Conservation (phyloP, 2,113 vertebrate species). For the Phalacrocorax brasilianus region DNA sequence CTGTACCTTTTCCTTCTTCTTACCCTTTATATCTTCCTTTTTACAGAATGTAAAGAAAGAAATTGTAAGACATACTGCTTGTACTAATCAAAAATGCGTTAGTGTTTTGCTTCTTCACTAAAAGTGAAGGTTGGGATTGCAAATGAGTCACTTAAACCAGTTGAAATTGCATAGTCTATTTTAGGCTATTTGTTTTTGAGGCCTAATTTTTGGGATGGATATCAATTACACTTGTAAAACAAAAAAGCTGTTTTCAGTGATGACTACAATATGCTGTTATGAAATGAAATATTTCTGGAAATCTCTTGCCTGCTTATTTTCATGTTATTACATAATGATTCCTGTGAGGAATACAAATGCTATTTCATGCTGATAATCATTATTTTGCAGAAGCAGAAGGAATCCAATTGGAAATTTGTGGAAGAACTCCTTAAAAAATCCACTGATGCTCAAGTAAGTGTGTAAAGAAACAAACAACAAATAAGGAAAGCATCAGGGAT, state of each 20-base stretch:
- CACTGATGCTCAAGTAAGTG: conserved; percentile 81
- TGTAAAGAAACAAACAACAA: background rate
- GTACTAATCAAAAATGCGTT: background rate
- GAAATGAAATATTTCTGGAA: background rate
- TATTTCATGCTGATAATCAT: conserved; percentile 14
- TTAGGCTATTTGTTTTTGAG: background rate
- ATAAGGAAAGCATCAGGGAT: background rate
- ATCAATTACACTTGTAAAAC: background rate
- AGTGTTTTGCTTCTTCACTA: background rate
- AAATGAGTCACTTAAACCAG: background rate
- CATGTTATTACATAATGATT: background rate
- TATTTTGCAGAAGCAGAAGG: conserved; percentile 79
- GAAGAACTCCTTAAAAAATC: conserved; percentile 87
- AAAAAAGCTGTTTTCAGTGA: background rate
- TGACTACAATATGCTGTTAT: background rate
- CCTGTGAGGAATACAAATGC: background rate
- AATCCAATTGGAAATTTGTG: conserved; percentile 89
- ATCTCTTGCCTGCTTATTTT: background rate
- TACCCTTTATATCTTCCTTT: background rate
- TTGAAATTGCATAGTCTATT: background rate
- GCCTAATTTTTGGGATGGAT: background rate
- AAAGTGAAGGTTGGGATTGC: background rate
- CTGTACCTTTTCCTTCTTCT: background rate
- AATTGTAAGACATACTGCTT: background rate
- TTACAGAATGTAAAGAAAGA: background rate